Evolutionary conservation across 2,113 vertebrate species (phyloP).

Genomic region (Nipponia nippon): DNA sequence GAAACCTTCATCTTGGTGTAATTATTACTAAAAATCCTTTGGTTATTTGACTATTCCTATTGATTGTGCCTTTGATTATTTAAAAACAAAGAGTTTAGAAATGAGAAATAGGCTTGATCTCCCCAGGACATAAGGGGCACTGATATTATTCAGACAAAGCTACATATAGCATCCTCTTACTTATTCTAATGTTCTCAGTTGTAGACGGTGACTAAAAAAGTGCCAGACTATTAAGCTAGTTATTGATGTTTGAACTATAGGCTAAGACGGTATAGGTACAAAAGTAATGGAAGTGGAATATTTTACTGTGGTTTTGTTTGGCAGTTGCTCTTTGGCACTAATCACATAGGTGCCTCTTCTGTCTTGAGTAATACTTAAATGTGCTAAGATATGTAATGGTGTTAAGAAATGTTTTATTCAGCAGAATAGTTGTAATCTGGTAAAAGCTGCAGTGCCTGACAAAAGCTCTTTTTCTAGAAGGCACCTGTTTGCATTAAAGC

Average conservation of each 20-base stretch:
- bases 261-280: not conserved
- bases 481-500: not conserved
- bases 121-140: not conserved
- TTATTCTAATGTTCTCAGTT: not conserved
- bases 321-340: not conserved
- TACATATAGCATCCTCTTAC: not conserved
- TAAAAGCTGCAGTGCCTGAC: not conserved
- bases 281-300: not conserved
- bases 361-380: not conserved
- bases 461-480: not conserved
- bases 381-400: not conserved
- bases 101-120: not conserved
- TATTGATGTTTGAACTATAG: not conserved
- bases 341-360: not conserved
- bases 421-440: not conserved
- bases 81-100: not conserved
- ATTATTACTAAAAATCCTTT: not conserved
- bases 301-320: not conserved
- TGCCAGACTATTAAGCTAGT: not conserved
- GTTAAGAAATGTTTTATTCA: constrained; percentile 37
- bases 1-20: not conserved
- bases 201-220: not conserved
- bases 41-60: not conserved
- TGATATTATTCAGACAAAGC: not conserved
- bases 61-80: not conserved